Percentiles rank a stretch among this genome's conserved stretches.
These are phyloP conservation scores for Glaucomys volans DNA, from an alignment of 2,113 vertebrate genomes.

Conservation along the genomic window DNA sequence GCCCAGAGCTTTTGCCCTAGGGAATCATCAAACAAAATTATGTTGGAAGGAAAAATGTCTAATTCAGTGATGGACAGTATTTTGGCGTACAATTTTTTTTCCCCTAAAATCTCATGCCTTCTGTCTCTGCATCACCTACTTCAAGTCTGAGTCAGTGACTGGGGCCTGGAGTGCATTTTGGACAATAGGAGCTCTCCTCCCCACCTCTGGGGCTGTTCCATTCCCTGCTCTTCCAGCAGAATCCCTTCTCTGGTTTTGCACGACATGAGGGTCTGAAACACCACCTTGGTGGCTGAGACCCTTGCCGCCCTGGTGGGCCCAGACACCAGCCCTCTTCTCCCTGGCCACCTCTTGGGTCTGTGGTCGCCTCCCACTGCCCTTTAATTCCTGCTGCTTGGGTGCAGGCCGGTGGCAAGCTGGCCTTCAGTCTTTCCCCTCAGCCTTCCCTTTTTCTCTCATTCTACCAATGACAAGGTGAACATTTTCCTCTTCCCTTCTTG, in stretches of 20 bases:
- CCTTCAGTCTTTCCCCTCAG: neutral
- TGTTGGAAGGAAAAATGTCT: neutral
- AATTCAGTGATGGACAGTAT: neutral
- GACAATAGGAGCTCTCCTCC: too few species aligned
- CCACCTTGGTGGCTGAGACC: neutral
- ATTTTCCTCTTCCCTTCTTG: neutral
- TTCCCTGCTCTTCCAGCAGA: neutral
- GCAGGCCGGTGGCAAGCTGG: fast-evolving
- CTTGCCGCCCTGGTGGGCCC: too few species aligned
- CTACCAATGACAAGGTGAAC: neutral
- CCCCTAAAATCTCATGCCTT: neutral
- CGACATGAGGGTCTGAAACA: neutral
- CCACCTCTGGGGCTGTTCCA: fast-evolving
- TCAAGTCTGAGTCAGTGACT: neutral
- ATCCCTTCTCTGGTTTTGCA: too few species aligned
- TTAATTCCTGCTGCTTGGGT: fast-evolving
- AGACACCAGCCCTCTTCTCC: too few species aligned
- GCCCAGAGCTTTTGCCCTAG: neutral
- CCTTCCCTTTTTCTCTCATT: neutral
- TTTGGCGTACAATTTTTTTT: neutral
- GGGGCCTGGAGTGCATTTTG: too few species aligned
- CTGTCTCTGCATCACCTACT: neutral
- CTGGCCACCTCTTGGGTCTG: neutral
- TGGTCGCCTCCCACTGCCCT: neutral
- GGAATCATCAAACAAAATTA: neutral